A percentile compares a stretch with the other conserved stretches of the same genome.
Conservation (phyloP, 37 sponge, comb jelly and placozoan genomes). For the Halisarca cf. caerulea region DNA sequence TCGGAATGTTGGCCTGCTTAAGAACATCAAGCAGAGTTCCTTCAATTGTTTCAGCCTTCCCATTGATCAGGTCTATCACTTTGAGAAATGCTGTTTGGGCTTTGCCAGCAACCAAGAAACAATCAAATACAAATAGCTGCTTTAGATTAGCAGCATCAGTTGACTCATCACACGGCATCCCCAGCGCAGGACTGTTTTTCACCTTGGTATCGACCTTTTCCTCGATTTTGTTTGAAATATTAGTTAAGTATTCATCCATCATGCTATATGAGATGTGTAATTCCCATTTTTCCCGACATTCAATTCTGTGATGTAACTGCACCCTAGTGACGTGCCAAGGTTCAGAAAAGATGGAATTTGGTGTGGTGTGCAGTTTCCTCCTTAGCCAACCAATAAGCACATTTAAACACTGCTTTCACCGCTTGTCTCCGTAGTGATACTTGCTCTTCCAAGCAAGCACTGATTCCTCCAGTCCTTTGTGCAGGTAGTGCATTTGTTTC, state of each 20-base stretch:
- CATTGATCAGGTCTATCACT: constrained; percentile 32
- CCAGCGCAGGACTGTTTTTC: not conserved
- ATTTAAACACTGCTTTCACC: constrained; percentile 16
- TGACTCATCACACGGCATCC: constrained; percentile 28
- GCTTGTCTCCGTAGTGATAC: constrained; percentile 5
- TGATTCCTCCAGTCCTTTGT: not conserved
- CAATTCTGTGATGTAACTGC: constrained; percentile 3
- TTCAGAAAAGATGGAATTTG: constrained; percentile 30
- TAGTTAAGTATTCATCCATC: constrained; percentile 24
- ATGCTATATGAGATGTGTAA: constrained; percentile 28
- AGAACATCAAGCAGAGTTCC: not conserved
- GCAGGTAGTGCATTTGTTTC: not conserved
- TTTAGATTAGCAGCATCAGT: constrained; percentile 25
- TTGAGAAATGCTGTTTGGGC: constrained; percentile 24
- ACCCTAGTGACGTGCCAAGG: constrained; percentile 11
- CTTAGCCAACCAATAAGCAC: constrained; percentile 39
- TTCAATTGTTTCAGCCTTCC: constrained; percentile 49
- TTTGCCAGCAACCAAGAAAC: not conserved
- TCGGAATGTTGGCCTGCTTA: not conserved
- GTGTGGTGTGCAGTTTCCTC: constrained; percentile 36
- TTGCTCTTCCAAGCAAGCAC: not conserved
- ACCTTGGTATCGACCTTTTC: not conserved
- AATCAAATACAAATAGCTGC: constrained; percentile 34
- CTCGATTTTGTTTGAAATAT: constrained; percentile 17
- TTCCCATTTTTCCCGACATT: not conserved